Conservation (phyloP, 2,797 vertebrate genomes). For the Hemibagrus guttatus region DNA sequence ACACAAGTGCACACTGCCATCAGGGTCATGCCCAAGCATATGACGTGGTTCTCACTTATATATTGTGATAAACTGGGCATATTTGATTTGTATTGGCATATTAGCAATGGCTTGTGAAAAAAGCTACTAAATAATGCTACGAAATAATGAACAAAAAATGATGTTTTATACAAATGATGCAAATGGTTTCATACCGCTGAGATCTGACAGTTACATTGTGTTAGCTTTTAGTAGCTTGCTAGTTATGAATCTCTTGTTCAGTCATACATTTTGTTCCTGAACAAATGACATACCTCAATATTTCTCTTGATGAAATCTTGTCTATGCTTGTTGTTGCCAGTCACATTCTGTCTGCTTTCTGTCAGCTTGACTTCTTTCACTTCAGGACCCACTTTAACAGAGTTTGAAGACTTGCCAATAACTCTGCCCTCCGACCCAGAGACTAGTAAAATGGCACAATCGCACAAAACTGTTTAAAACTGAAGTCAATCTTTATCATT, state of each 20-base stretch:
- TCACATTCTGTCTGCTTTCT: conserved; percentile 57
- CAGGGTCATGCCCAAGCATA: not conserved
- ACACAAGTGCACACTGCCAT: not conserved
- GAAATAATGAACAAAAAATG: not conserved
- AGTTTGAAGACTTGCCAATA: conserved; percentile 36
- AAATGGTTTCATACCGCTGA: not conserved
- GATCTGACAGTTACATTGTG: not conserved
- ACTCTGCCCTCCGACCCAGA: conserved; percentile 52
- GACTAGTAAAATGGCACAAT: not conserved
- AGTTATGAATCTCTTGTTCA: conserved; percentile 34
- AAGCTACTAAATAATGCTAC: too few relatives aligned
- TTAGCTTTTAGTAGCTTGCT: not conserved
- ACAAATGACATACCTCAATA: conserved; percentile 84
- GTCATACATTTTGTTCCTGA: conserved; percentile 43
- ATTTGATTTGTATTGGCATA: not conserved
- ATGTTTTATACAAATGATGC: not conserved
- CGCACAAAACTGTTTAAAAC: not conserved
- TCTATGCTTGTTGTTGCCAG: conserved; percentile 67
- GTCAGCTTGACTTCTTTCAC: conserved; percentile 54
- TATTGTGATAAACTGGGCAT: not conserved
- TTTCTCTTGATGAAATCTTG: conserved; percentile 89
- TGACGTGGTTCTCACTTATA: not conserved
- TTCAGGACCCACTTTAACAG: conserved; percentile 52
- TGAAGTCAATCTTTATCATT: not conserved
- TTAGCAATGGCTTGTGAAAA: not conserved